Conservation (phyloP, 2,113 vertebrate species). For the Thymallus thymallus region DNA sequence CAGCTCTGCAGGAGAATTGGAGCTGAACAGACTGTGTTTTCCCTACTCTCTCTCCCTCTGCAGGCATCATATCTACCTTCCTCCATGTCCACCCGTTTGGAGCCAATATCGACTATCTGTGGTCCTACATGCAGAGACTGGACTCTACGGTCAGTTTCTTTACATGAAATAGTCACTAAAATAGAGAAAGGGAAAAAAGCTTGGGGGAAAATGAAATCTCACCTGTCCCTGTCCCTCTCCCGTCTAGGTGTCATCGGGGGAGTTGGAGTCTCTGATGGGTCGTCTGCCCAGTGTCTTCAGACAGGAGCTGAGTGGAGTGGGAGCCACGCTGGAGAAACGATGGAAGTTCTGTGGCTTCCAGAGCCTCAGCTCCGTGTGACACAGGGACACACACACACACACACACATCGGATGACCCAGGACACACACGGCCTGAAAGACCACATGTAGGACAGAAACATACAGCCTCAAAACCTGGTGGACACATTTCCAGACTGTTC, state of each 20-base stretch:
- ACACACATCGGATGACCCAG: not conserved
- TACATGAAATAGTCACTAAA: not conserved
- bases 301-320: slow-evolving; percentile 95
- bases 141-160: slow-evolving; percentile 85
- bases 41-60: slow-evolving; percentile 49
- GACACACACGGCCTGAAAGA: not conserved
- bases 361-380: slow-evolving; percentile 85
- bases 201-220: not conserved
- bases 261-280: slow-evolving; percentile 89
- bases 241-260: slow-evolving; percentile 85
- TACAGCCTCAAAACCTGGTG: too few species aligned
- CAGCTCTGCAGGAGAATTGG: slow-evolving; percentile 14
- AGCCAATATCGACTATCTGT: slow-evolving; percentile 95
- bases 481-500: not conserved
- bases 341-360: slow-evolving; percentile 98
- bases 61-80: slow-evolving; percentile 95
- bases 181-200: not conserved
- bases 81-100: slow-evolving; percentile 96
- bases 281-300: slow-evolving; percentile 91
- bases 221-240: not conserved
- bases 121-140: slow-evolving; percentile 94
- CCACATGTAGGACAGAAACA: not conserved
- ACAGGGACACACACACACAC: slow-evolving; percentile 34
- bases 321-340: slow-evolving; percentile 92
- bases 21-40: slow-evolving; percentile 4